Evolutionary conservation across 2,888 invertebrate genomes (phyloP), one percentile per base, ranked within the genome.

Genomic region (Campoplex capitator): DNA sequence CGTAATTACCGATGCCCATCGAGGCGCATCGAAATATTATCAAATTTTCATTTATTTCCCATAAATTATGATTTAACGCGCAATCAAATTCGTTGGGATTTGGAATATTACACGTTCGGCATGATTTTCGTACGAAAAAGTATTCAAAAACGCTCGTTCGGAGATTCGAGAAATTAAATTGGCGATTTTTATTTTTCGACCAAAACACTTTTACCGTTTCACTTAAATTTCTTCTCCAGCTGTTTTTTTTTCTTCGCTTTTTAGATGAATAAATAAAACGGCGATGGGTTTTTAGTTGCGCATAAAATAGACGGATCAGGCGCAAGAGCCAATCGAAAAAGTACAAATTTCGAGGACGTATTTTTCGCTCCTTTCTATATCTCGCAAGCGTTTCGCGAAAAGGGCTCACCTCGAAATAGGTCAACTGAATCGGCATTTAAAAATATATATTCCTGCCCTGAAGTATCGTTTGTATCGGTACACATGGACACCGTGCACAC

Each of bases 391-490:
- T 56, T 75, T 32, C 23, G 32, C 73, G 56, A 70, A 73, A 48
- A 23, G 23, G 73, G 54, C 42, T 79, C 83, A 70, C 75, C 70
- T 54, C 77, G 84, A 87, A 83, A 86, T 86, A 78, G 86, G 86
- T 84, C 86, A 86, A 74, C 86, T 32, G 78, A 86, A 86, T 84
- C 80, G 86, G 76, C 77, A 80, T 84, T 83, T 86, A 81, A 84
- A 84, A 84, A 51, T 76, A 86, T 86, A 80, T 86, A 86, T 86
- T 80, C 78, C 67, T 62, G 75, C 65, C 85, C 48, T 62, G 83
- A 85, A 87, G 88, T 89, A 89, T 87, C 87, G 88, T 84, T 88
- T 86, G 89, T 85, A 87, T 80, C 71, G 84, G 87, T 35, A 65
- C 42, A 90, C 90, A 91, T 90, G 89, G 90, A 88, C 79, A 88